Evolutionary conservation across 1,140 invertebrate genomes (phyloP).

Genomic region (Meloidogyne floridensis): DNA sequence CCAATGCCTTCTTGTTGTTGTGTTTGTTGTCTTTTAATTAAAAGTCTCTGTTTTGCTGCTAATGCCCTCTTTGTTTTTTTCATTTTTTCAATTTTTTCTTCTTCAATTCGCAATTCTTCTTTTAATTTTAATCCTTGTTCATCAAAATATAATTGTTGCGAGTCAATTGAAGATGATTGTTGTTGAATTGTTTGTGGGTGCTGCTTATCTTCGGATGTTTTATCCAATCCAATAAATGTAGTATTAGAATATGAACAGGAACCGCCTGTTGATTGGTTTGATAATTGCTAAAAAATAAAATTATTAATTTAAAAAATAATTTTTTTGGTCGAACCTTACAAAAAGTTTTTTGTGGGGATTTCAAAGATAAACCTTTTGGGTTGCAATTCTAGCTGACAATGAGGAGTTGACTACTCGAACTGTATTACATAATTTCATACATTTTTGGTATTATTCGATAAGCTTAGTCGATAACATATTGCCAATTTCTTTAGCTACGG

Average conservation of each 20-base stretch:
- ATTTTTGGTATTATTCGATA: too few relatives aligned
- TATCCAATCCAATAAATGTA: neutral
- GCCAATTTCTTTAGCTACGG: too few relatives aligned
- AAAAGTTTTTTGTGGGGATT: too few relatives aligned
- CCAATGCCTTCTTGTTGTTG: neutral
- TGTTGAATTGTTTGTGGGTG: neutral
- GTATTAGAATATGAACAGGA: neutral
- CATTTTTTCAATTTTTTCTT: slow-evolving; percentile 26
- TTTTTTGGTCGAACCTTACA: too few relatives aligned
- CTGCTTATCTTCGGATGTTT: neutral
- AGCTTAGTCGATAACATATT: too few relatives aligned
- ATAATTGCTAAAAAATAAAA: neutral
- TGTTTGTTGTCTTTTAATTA: slow-evolving; percentile 23
- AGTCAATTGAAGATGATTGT: too few relatives aligned
- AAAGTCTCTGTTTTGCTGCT: slow-evolving; percentile 13
- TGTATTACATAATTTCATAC: too few relatives aligned
- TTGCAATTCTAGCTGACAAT: too few relatives aligned
- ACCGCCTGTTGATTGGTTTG: neutral
- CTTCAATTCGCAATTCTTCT: neutral
- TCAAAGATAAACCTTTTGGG: too few relatives aligned
- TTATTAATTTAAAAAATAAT: too few relatives aligned
- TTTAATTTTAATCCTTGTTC: neutral
- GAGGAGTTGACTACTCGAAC: too few relatives aligned
- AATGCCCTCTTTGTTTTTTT: slow-evolving; percentile 25
- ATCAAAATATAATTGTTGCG: neutral